These are phyloP conservation scores for Channa maculata DNA, from an alignment of 2,113 vertebrate genomes.

Conservation along the genomic window DNA sequence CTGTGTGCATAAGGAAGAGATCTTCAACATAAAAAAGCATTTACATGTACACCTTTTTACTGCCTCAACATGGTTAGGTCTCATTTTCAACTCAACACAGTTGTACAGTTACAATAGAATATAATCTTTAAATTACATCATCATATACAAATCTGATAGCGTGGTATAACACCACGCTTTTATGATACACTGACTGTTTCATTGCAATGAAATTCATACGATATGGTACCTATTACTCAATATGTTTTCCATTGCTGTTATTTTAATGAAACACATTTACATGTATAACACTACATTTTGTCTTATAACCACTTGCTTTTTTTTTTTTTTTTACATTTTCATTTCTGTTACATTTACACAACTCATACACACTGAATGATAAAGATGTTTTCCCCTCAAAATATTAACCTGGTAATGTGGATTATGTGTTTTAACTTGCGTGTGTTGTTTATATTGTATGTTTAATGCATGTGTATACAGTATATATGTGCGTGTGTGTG, in stretches of 20 bases:
- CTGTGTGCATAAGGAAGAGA: conserved; percentile 82
- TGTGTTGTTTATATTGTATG: conserved; percentile 27
- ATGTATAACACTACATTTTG: conserved; percentile 85
- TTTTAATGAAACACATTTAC: conserved; percentile 84
- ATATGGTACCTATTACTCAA: conserved; percentile 79
- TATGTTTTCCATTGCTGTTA: conserved; percentile 77
- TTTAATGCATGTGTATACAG: conserved; percentile 34
- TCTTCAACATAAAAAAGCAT: conserved; percentile 84
- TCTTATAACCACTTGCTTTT: conserved; percentile 80
- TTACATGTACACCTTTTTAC: conserved; percentile 84
- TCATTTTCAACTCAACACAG: conserved; percentile 86
- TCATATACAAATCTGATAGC: conserved; percentile 95
- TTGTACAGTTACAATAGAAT: conserved; percentile 92
- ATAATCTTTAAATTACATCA: conserved; percentile 96
- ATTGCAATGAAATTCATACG: conserved; percentile 83
- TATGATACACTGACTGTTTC: conserved; percentile 82
- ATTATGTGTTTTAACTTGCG: conserved; percentile 49
- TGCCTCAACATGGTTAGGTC: conserved; percentile 81
- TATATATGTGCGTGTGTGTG: conserved; percentile 24
- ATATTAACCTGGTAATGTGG: conserved; percentile 69
- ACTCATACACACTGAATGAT: conserved; percentile 84
- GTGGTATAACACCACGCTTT: conserved; percentile 88
- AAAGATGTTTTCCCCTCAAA: conserved; percentile 65
- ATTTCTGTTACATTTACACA: conserved; percentile 82
- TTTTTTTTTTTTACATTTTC: conserved; percentile 32